Evolutionary conservation across 92 coral and sea anemone genomes (phyloP).

Genomic region (Nematostella vectensis): DNA sequence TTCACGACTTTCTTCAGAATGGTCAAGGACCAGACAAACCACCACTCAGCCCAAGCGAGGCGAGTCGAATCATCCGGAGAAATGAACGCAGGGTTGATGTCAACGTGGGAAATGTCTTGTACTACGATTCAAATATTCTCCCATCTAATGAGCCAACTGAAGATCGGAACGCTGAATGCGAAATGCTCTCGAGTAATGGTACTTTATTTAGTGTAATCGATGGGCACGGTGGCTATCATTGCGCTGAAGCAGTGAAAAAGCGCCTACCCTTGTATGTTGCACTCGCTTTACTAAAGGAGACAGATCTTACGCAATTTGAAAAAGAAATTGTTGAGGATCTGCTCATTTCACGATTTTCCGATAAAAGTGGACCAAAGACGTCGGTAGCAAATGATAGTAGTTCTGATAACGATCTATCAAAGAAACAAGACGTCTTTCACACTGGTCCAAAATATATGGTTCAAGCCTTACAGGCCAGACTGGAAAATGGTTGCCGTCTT

Average conservation of each 20-base stretch:
- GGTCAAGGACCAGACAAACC: slow-evolving; percentile 61
- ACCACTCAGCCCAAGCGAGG: slow-evolving; percentile 71
- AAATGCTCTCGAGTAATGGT: slow-evolving; percentile 51
- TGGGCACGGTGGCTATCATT: slow-evolving; percentile 99
- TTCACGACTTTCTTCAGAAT: slow-evolving; percentile 67
- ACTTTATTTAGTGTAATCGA: slow-evolving; percentile 85
- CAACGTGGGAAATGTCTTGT: slow-evolving; percentile 70
- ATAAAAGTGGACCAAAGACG: not conserved
- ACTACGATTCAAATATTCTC: slow-evolving; percentile 78
- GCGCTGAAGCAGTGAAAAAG: slow-evolving; percentile 81
- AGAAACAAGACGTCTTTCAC: slow-evolving; percentile 82
- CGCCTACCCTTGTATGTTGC: slow-evolving; percentile 88
- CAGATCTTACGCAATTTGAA: slow-evolving; percentile 41
- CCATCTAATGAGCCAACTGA: slow-evolving; percentile 88
- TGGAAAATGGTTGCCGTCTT: slow-evolving; percentile 17
- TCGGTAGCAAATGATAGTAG: slow-evolving; percentile 8
- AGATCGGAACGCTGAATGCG: slow-evolving; percentile 78
- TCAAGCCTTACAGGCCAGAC: slow-evolving; percentile 40
- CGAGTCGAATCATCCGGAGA: slow-evolving; percentile 61
- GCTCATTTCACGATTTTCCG: slow-evolving; percentile 23
- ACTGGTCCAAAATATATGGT: slow-evolving; percentile 77
- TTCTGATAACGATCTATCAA: slow-evolving; percentile 54
- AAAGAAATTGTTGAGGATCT: slow-evolving; percentile 30
- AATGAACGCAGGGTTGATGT: slow-evolving; percentile 73
- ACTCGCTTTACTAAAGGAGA: slow-evolving; percentile 49